Evolutionary conservation across 2,797 vertebrate species (phyloP).

Genomic region (Odontamblyopus rebecca): DNA sequence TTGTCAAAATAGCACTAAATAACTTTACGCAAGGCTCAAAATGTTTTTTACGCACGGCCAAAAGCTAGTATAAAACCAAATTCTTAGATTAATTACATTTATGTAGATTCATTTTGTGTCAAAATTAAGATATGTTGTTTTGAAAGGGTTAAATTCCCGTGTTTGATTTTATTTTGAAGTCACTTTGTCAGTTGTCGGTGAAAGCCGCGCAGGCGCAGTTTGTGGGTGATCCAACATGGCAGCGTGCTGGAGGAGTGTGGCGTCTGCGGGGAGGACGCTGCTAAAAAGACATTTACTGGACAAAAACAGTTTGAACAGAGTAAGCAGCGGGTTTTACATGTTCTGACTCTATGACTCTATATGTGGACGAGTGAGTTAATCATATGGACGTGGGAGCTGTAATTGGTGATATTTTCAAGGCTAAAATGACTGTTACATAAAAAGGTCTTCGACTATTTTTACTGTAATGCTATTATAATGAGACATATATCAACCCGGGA

Average conservation of each 20-base stretch:
- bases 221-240: slow-evolving; percentile 74
- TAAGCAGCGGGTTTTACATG: slow-evolving; percentile 25
- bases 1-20: slow-evolving; percentile 48
- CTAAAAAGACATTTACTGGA: slow-evolving; percentile 56
- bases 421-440: not conserved
- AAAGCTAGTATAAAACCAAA: not conserved
- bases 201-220: not conserved
- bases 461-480: too few relatives aligned
- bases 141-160: too few relatives aligned
- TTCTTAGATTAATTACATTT: too few relatives aligned
- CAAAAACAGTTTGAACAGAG: slow-evolving; percentile 45
- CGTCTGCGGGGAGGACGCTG: slow-evolving; percentile 53
- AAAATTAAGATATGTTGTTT: not conserved
- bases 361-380: not conserved
- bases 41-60: not conserved
- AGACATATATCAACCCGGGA: too few relatives aligned
- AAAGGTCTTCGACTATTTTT: too few relatives aligned
- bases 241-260: slow-evolving; percentile 59
- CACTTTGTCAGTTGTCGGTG: not conserved
- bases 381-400: too few relatives aligned
- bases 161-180: slow-evolving; percentile 11
- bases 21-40: slow-evolving; percentile 2
- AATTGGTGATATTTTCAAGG: not conserved
- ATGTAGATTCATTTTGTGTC: accelerated
- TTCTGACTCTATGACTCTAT: accelerated